A percentile compares a stretch with the other conserved stretches of the same genome.
These are phyloP conservation scores for Sternotherus odoratus DNA, from an alignment of 2,797 vertebrate genomes.

Conservation along the genomic window DNA sequence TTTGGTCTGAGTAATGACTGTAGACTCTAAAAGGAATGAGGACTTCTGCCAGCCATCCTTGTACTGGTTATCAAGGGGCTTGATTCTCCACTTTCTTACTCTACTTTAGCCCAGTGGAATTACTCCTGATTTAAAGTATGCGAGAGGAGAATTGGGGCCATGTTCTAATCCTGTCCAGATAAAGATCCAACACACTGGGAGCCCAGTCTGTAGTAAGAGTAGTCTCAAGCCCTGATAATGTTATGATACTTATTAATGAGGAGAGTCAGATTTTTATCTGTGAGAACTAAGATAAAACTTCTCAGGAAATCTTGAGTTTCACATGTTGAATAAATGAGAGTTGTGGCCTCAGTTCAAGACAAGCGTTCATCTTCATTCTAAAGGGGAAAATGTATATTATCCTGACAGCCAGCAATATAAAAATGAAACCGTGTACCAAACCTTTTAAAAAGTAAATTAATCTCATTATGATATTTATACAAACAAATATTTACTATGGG, in stretches of 20 bases:
- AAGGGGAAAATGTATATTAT: background rate
- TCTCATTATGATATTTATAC: background rate
- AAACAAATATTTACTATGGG: background rate
- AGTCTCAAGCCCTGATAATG: background rate
- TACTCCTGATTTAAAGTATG: background rate
- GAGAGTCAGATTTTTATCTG: accelerated
- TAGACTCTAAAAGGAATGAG: background rate
- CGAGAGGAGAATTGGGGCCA: background rate
- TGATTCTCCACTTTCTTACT: background rate
- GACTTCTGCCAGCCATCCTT: background rate
- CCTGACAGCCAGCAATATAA: background rate
- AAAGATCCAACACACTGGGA: background rate
- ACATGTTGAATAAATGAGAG: accelerated
- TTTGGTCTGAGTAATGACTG: background rate
- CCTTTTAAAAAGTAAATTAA: background rate
- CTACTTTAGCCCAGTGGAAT: background rate
- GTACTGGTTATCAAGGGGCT: background rate
- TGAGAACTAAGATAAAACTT: background rate
- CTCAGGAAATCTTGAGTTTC: background rate
- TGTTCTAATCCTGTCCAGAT: accelerated
- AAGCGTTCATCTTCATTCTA: background rate
- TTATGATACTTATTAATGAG: accelerated
- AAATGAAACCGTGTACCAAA: background rate
- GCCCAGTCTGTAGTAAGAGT: accelerated
- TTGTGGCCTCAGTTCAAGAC: accelerated